Evolutionary conservation across 2,888 invertebrate species (phyloP), one percentile per base, ranked within the genome.

Genomic region (Podotricha telesiphe): DNA sequence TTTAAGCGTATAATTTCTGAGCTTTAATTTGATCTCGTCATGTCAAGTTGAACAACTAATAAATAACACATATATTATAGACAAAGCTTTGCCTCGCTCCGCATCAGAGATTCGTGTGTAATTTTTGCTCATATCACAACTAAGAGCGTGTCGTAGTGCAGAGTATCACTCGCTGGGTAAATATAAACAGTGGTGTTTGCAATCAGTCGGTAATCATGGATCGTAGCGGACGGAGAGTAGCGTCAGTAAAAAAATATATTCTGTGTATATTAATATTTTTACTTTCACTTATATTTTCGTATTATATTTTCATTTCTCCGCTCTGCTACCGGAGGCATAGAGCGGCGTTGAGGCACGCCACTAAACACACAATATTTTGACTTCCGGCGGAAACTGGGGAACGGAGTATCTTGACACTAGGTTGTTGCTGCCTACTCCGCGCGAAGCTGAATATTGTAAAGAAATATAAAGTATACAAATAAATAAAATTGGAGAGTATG

Each of bases 171-270:
- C 65, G 71, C 58, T 74, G 74, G 72, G 76, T 75, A 74, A 75
- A 74, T 74, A 75, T 78, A 78, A 77, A 76, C 78, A 77, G 71
- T 72, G 77, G 68, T 70, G 73, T 76, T 75, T 69, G 76, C 76
- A 76, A 76, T 76, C 76, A 76, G 76, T 74, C 75, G 71, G 74
- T 75, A 72, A 74, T 75, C 72, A 77, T 68, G 73, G 72, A 74
- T 73, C 75, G 71, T 70, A n/a, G 75, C 74, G 73, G 75, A 67
- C 72, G 71, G 19, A 22, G 53, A 47, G 71, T 73, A 75, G 67
- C 22, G 73, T 65, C 28, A 70, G 58, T 64, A 68, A 53, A 51
- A 53, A 2, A 19, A 22, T 28, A 17, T 40, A 15, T 51, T 22
- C 13, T 47, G 0, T 62, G 28, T 47, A 19, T 37, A 34, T 47